Percentiles rank a stretch among this genome's conserved stretches.
These are phyloP conservation scores for Acronicta aceris DNA, from an alignment of 2,888 invertebrate species.

Conservation along the genomic window DNA sequence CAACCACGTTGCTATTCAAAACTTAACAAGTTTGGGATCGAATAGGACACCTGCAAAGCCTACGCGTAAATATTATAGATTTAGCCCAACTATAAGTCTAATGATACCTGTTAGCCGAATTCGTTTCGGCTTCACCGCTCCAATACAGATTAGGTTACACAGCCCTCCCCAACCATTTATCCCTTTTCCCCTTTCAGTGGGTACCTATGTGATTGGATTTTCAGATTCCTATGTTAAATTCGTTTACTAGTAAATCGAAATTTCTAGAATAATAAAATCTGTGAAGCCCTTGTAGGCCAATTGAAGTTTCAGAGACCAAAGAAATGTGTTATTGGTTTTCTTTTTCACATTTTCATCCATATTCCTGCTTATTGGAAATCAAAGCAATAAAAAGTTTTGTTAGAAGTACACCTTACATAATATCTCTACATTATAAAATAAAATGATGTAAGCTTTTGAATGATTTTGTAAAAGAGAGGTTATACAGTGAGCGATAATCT, in stretches of 20 bases:
- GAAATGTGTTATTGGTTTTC: no score
- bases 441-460: no score
- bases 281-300: background rate
- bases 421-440: no score
- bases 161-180: background rate
- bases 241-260: constrained; percentile 3
- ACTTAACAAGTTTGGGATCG: background rate
- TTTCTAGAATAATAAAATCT: background rate
- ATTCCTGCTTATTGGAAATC: no score
- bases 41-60: background rate
- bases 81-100: background rate
- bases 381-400: no score
- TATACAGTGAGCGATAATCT: no score
- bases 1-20: background rate
- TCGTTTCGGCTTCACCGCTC: constrained; percentile 6
- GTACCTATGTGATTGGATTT: constrained; percentile 15
- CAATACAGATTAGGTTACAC: constrained; percentile 18
- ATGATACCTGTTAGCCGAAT: constrained; percentile 3
- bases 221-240: constrained; percentile 3
- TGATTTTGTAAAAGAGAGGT: no score
- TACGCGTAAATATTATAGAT: constrained; percentile 3
- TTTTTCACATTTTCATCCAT: no score
- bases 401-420: no score
- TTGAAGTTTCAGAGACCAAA: no score
- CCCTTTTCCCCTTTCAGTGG: background rate